These are phyloP conservation scores for Emydura subglobosa DNA, from an alignment of 2,113 vertebrate species.

Conservation along the genomic window DNA sequence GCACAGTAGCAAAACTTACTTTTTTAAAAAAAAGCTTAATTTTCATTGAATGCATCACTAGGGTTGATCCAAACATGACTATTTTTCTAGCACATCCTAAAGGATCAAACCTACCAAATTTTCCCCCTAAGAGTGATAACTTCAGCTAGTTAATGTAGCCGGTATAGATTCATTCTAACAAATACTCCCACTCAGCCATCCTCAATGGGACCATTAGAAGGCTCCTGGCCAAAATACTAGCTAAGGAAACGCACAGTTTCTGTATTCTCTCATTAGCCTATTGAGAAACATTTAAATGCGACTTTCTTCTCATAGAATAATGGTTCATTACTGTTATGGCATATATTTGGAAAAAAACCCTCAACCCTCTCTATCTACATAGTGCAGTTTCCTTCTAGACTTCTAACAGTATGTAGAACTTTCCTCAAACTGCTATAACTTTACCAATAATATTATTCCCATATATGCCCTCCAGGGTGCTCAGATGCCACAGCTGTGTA, in stretches of 20 bases:
- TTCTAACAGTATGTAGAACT: background rate
- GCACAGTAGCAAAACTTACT: slow-evolving; percentile 37
- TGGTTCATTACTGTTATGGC: background rate
- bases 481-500: background rate
- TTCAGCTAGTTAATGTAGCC: background rate
- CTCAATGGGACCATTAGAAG: slow-evolving; percentile 16
- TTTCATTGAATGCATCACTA: slow-evolving; percentile 30
- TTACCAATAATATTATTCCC: background rate
- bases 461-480: background rate
- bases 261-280: background rate
- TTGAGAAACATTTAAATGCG: slow-evolving; percentile 14
- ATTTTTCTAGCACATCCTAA: slow-evolving; percentile 10
- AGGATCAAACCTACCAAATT: slow-evolving; percentile 11
- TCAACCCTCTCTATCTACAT: accelerated
- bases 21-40: slow-evolving; percentile 19
- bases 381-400: background rate
- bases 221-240: background rate
- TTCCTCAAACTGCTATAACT: background rate
- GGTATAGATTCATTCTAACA: slow-evolving; percentile 1
- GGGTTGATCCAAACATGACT: slow-evolving; percentile 3
- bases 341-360: background rate
- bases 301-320: background rate
- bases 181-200: background rate
- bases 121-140: background rate
- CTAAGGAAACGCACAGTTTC: background rate